Evolutionary conservation across 1,140 invertebrate species (phyloP).

Genomic region (Himalopsyche phryganea): DNA sequence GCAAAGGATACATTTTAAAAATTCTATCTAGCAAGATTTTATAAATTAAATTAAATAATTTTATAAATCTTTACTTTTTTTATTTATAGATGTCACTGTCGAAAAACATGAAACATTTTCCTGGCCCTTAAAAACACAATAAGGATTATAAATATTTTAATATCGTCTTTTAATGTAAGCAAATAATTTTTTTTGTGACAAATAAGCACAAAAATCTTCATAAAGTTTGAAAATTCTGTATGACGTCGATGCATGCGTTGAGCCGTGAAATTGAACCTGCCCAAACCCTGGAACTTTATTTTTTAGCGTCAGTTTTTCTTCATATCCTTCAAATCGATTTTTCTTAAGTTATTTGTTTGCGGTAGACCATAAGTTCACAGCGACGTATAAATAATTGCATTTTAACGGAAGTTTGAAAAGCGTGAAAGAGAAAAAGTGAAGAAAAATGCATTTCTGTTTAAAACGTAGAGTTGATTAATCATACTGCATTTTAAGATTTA

Average conservation of each 20-base stretch:
- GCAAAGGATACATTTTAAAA: too few species aligned
- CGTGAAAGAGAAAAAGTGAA: neutral
- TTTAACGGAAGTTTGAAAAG: neutral
- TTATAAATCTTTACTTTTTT: too few species aligned
- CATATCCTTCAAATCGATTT: constrained; percentile 8
- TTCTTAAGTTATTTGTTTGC: constrained; percentile 6
- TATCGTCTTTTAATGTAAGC: too few species aligned
- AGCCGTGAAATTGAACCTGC: constrained; percentile 28
- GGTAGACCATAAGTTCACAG: neutral
- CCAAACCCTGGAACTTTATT: constrained; percentile 18
- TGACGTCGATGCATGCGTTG: constrained; percentile 6
- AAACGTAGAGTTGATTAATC: neutral
- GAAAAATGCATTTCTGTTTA: neutral
- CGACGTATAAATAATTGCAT: constrained; percentile 2
- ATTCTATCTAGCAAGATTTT: too few species aligned
- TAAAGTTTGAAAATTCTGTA: too few species aligned
- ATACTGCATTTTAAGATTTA: neutral
- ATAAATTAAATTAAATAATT: too few species aligned
- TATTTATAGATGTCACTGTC: too few species aligned
- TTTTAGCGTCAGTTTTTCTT: constrained; percentile 13
- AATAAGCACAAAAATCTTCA: too few species aligned
- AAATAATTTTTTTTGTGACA: too few species aligned
- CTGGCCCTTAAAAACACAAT: too few species aligned
- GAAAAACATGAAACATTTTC: too few species aligned
- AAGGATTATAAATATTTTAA: too few species aligned